Evolutionary conservation across 2,113 vertebrate genomes (phyloP).

Genomic region (Xiphophorus hellerii): DNA sequence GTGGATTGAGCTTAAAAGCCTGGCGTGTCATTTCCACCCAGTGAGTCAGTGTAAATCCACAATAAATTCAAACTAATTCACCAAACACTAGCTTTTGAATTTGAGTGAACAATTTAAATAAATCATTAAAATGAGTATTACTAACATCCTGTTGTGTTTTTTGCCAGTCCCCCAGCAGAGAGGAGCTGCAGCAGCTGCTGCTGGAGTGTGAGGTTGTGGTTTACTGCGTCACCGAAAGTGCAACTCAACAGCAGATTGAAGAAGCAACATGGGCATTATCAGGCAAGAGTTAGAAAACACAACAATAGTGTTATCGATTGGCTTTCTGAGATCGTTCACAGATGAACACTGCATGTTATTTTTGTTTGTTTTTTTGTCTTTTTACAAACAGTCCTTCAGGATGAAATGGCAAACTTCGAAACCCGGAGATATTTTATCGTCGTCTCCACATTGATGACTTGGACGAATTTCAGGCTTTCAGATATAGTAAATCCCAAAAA

Average conservation of each 20-base stretch:
- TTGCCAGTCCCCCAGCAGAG: slow-evolving; percentile 70
- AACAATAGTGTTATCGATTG: too few species aligned
- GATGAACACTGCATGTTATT: background rate
- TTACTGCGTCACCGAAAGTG: slow-evolving; percentile 90
- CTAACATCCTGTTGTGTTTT: background rate
- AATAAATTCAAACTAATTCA: too few species aligned
- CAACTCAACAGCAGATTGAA: slow-evolving; percentile 72
- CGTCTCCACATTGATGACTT: slow-evolving; percentile 92
- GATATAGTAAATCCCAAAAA: slow-evolving; percentile 81
- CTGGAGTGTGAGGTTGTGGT: slow-evolving; percentile 88
- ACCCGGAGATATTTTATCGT: slow-evolving; percentile 90
- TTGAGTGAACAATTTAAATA: too few species aligned
- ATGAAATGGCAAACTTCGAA: slow-evolving; percentile 77
- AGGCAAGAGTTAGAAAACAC: slow-evolving; percentile 69
- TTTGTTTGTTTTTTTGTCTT: background rate
- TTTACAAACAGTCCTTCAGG: slow-evolving; percentile 76
- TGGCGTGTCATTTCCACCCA: too few species aligned
- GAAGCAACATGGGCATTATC: slow-evolving; percentile 90
- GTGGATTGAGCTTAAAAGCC: background rate
- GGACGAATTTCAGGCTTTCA: slow-evolving; percentile 84
- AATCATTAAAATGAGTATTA: too few species aligned
- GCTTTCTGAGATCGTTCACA: too few species aligned
- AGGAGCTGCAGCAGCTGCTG: slow-evolving; percentile 80
- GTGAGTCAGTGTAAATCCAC: too few species aligned
- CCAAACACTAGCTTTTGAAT: too few species aligned